Conservation (phyloP, 2,888 invertebrate species). For the Acrobeloides nanus region DNA sequence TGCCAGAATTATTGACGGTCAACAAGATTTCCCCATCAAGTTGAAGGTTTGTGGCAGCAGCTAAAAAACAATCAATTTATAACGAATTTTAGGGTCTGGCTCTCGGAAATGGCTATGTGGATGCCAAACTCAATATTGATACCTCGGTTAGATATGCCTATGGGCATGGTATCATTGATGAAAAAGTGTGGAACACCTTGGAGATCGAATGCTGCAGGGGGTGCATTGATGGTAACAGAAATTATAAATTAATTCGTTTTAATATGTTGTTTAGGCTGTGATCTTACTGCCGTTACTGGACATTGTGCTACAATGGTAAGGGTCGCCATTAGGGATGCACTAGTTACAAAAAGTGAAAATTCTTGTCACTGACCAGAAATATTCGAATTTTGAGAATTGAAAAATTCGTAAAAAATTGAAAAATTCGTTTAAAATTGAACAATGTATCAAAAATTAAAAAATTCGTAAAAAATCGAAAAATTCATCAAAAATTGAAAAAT, state of each 20-base stretch:
- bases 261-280: conserved; percentile 45
- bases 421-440: too few relatives aligned
- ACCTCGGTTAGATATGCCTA: conserved; percentile 52
- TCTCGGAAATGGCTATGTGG: conserved; percentile 52
- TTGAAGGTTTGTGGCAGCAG: conserved; percentile 30
- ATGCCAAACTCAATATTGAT: conserved; percentile 51
- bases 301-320: conserved; percentile 23
- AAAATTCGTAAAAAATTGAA: too few relatives aligned
- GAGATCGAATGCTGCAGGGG: conserved; percentile 13
- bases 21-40: conserved; percentile 47
- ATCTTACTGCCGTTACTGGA: conserved; percentile 35
- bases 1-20: conserved; percentile 53
- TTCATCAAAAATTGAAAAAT: too few relatives aligned
- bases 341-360: too few relatives aligned
- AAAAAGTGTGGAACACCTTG: conserved; percentile 41
- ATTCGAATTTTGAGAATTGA: too few relatives aligned
- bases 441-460: too few relatives aligned
- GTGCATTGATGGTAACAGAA: too few relatives aligned
- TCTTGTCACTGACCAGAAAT: too few relatives aligned
- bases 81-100: conserved; percentile 45
- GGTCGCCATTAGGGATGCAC: too few relatives aligned
- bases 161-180: conserved; percentile 51
- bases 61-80: background rate
- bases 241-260: too few relatives aligned
- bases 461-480: too few relatives aligned